Evolutionary conservation across 1,140 invertebrate genomes (phyloP), one percentile per base, ranked within the genome.

Genomic region (Ceratina japonica): DNA sequence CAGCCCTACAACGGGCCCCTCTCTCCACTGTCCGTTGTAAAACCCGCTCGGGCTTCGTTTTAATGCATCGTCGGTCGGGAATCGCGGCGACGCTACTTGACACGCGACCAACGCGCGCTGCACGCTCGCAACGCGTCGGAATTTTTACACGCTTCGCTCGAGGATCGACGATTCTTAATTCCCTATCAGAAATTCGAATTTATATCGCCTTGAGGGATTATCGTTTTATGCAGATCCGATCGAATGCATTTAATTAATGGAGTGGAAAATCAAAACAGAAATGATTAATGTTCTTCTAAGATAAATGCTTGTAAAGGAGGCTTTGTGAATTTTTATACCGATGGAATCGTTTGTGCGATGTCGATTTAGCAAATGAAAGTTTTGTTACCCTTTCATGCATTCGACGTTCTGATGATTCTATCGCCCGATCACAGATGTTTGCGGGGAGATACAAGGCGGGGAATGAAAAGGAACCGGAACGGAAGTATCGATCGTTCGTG

Each of bases 1-100:
- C 64, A 81, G 31, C 71, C 74, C 80, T 49, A 83, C n/a, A 54
- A 78, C 83, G 70, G 62, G 62, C 15, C 59, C 82, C 78, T 72
- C n/a, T n/a, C n/a, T 81, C 56, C 66, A 81, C 79, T 62, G 69
- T 66, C 63, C 61, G 15, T 31, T 16, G 79, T 72, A 65, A 72
- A 73, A 66, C 31, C 61, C 58, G 54, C 10, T 66, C n/a, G 52
- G 52, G 62, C 27, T 27, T 56, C 31, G 51, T 20, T 65, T 64
- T 37, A 64, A 24, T 13, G n/a, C 24, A 0, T 44, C 20, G 37
- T 12, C 12, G 27, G 16, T 44, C 15, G n/a, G 54, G n/a, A 4
- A 22, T 20, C 37, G 20, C 20, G 27, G 3, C n/a, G n/a, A 56
- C 37, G 2, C 3, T 24, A 62, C 49, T n/a, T 7, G 49, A 68